Percentiles rank a stretch among this genome's conserved stretches.
Conservation (phyloP, 1,140 invertebrate genomes). For the Arion vulgaris region DNA sequence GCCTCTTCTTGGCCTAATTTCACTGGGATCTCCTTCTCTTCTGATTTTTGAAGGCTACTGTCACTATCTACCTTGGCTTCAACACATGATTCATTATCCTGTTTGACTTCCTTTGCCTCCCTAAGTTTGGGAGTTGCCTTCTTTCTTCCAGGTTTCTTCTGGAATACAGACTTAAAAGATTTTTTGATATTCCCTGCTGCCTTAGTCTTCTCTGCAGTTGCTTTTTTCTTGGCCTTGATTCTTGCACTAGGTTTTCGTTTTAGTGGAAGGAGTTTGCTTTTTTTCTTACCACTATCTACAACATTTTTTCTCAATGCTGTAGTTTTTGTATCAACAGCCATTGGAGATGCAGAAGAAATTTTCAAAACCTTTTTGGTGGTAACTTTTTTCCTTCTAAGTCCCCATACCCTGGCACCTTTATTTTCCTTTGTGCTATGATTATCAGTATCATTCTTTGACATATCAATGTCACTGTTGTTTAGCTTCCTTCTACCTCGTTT, state of each 20-base stretch:
- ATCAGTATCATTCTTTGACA: neutral
- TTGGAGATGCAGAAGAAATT: neutral
- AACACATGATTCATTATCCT: constrained; percentile 45
- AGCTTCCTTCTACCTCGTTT: neutral
- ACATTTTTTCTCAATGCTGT: constrained; percentile 27
- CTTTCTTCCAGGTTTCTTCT: constrained; percentile 44
- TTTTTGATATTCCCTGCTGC: constrained; percentile 44
- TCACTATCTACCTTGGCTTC: constrained; percentile 43
- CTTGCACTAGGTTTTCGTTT: constrained; percentile 49
- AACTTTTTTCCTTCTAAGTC: constrained; percentile 12
- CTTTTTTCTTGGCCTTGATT: constrained; percentile 44
- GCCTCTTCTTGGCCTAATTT: neutral
- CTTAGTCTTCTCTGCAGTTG: constrained; percentile 40
- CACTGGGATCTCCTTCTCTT: constrained; percentile 23
- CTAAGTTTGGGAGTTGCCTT: constrained; percentile 24
- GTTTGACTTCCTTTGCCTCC: constrained; percentile 44
- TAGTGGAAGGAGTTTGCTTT: constrained; percentile 4
- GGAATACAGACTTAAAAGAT: constrained; percentile 37
- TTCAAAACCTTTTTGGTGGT: neutral
- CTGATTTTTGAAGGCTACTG: constrained; percentile 30
- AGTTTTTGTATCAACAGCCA: neutral
- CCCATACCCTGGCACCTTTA: neutral
- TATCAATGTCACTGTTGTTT: neutral
- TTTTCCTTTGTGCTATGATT: neutral
- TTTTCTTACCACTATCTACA: neutral